Percentiles rank a stretch among this genome's conserved stretches.
Conservation (phyloP, 2,888 invertebrate genomes). For the Terebella lapidaria region DNA sequence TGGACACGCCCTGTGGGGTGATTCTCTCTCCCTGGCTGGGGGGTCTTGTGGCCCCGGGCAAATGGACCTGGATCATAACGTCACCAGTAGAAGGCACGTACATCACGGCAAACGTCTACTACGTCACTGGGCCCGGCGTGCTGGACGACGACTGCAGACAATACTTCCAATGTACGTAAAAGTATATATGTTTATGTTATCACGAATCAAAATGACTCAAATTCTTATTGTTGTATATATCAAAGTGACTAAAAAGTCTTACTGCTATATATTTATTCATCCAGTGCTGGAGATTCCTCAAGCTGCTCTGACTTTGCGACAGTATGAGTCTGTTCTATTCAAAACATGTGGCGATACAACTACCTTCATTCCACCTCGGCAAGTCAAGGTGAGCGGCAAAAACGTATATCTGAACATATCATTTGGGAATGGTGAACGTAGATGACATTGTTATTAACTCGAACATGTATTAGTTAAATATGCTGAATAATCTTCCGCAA, state of each 20-base stretch:
- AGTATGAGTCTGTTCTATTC: constrained; percentile 14
- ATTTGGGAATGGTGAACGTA: too few species aligned
- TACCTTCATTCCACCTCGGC: constrained; percentile 5
- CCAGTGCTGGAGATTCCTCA: constrained; percentile 11
- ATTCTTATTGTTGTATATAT: too few species aligned
- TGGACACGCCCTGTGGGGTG: constrained; percentile 12
- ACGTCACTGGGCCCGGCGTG: constrained; percentile 18
- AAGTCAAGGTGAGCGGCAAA: constrained; percentile 8
- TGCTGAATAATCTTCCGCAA: too few species aligned
- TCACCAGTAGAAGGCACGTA: constrained; percentile 7
- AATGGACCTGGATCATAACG: constrained; percentile 20
- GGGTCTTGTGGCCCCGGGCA: constrained; percentile 17
- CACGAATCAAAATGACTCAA: not conserved
- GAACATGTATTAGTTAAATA: too few species aligned
- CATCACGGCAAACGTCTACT: constrained; percentile 11
- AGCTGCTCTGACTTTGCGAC: constrained; percentile 2
- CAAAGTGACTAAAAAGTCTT: too few species aligned
- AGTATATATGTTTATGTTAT: too few species aligned
- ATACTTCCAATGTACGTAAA: constrained; percentile 11
- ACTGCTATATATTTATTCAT: too few species aligned
- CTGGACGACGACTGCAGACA: constrained; percentile 1
- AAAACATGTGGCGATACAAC: constrained; percentile 14
- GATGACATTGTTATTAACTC: too few species aligned
- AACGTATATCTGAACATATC: too few species aligned
- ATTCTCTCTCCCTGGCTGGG: constrained; percentile 21